phyloP scores from a whole-genome alignment of 2,888 invertebrate genomes.

The Plagodis pulveraria region DNA sequence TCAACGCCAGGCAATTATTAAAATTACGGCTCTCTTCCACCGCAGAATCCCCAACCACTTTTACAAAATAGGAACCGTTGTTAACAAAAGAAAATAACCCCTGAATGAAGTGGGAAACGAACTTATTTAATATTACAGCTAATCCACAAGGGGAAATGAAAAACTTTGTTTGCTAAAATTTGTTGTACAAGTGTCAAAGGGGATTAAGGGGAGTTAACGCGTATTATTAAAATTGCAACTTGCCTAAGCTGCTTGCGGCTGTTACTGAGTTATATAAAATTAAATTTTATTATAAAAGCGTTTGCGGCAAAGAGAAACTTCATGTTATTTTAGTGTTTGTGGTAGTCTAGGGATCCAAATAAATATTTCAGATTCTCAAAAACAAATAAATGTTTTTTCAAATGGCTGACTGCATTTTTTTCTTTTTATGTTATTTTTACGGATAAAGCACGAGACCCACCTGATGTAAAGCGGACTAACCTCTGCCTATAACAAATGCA shows the following conservation, averaged over 20 bases:
- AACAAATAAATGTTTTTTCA: too few species aligned
- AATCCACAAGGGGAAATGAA: constrained; percentile 39
- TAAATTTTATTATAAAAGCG: constrained; percentile 18
- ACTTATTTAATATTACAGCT: constrained; percentile 31
- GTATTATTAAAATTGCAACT: constrained; percentile 30
- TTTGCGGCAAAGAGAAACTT: not conserved
- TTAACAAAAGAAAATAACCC: constrained; percentile 34
- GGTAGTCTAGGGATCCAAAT: not conserved
- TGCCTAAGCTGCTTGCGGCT: constrained; percentile 22
- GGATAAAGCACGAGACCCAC: too few species aligned
- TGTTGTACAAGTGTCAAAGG: constrained; percentile 27
- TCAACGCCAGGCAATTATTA: not conserved
- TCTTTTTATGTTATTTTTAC: too few species aligned
- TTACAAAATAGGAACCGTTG: constrained; percentile 8
- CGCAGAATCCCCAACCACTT: constrained; percentile 5
- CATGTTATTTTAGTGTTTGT: not conserved
- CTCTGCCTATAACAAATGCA: too few species aligned
- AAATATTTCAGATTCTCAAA: too few species aligned
- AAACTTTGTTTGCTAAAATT: constrained; percentile 40
- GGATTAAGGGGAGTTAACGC: constrained; percentile 28
- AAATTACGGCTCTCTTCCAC: too few species aligned
- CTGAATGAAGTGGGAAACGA: constrained; percentile 38
- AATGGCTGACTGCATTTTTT: too few species aligned
- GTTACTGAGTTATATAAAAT: constrained; percentile 13
- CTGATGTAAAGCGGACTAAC: too few species aligned